Evolutionary conservation across 2,113 vertebrate species (phyloP), one percentile per base, ranked within the genome.

Genomic region (Pogona vitticeps): DNA sequence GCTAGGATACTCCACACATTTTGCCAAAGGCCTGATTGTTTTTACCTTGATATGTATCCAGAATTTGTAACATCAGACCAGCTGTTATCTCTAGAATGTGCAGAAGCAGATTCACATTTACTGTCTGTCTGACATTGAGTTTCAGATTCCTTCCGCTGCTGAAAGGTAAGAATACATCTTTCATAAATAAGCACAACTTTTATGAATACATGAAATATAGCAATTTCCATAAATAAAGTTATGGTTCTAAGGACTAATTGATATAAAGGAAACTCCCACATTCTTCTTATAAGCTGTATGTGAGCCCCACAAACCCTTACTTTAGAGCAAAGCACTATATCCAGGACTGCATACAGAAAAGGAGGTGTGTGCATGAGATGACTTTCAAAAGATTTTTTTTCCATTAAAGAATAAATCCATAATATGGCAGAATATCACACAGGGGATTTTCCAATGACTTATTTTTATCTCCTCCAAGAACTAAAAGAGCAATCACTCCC

Each of bases 81-180:
- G 92, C 94, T 96, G n/a, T 91, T 95, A 87, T 98, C 98, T 92
- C 96, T 97, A 92, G 95, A 72, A n/a, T 98, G 98, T 14, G 96
- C 95, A 91, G 85, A 92, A 42, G 87, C 58, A 71, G 97, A 91
- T 90, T 99, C 98, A 40, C 97, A 98, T 94, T 98, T 99, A 93
- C 83, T 96, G 91, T 99, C 98, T 3, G 98, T 99, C 95, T 99
- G 98, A 95, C 98, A 99, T 93, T 99, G 98, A 0, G 98, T 99
- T 96, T 99, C 98, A 0, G 98, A 99, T 92, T 99, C 98, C 87
- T 99, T 99, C 71, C 98, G 95, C 94, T 98, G 98, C 99, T 99
- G 90, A 80, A n/a, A 85, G 80, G 33, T 26, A 89, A 89, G 72
- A 91, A 91, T 12, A 92, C 91, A 84, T 91, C 76, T 81, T 80